phyloP scores from a whole-genome alignment of 2,113 vertebrate species.

The Pangasianodon gigas region DNA sequence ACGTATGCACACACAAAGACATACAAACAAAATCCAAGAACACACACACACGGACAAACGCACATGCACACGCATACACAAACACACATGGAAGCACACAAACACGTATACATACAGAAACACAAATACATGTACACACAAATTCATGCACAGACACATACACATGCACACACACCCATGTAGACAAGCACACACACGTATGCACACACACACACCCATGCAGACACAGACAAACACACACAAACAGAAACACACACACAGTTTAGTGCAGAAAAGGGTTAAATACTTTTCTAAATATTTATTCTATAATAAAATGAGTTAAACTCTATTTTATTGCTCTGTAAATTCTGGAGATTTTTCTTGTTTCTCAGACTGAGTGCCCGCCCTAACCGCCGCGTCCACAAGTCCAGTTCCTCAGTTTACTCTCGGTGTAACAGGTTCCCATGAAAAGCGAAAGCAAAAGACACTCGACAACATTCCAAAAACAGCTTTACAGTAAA shows the following conservation, averaged over 20 bases:
- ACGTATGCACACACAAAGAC: not conserved
- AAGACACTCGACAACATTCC: not conserved
- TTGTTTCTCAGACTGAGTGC: not conserved
- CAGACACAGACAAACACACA: not conserved
- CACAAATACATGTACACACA: too few species aligned
- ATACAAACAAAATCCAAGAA: not conserved
- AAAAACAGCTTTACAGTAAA: not conserved
- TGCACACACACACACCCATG: not conserved
- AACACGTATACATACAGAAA: not conserved
- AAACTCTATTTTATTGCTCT: not conserved
- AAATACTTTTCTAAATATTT: not conserved
- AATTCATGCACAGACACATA: not conserved
- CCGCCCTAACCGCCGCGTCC: not conserved
- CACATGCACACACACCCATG: not conserved
- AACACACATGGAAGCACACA: not conserved
- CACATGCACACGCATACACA: not conserved
- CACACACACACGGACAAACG: not conserved
- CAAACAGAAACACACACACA: not conserved
- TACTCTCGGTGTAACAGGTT: not conserved
- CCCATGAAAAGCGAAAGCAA: conserved; percentile 20
- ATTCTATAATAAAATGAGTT: not conserved
- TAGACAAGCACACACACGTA: too few species aligned
- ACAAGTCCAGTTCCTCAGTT: conserved; percentile 4
- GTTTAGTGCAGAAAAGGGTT: not conserved
- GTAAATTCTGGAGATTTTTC: not conserved